Evolutionary conservation across 2,797 vertebrate genomes (phyloP), one percentile per base, ranked within the genome.

Genomic region (Leptatherina wallacei): DNA sequence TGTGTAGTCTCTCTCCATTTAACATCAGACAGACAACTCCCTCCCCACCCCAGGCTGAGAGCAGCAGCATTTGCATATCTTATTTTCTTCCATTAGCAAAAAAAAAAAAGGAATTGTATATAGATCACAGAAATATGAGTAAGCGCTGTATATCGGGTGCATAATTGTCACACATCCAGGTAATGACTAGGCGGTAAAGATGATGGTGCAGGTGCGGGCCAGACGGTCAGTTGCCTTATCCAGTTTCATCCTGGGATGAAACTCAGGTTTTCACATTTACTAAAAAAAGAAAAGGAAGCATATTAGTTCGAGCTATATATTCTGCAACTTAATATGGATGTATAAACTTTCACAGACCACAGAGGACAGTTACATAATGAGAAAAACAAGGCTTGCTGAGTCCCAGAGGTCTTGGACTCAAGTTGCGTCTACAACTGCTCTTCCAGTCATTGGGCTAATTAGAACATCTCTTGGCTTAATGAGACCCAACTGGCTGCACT

Each of bases 231-330:
- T 63, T 76, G 75, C 47, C 83, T 79, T 74, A 87, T 89, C 87
- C 86, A 20, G 88, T 89, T 90, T 92, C 85, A 86, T 79, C 80
- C 75, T 69, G 74, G 86, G 85, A 90, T 85, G 86, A 91, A 87
- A 82, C 87, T 94, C 93, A 95, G 91, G 91, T 93, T 92, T 93
- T 95, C 87, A 95, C 92, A 89, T 94, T 94, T 72, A 95, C 94
- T 95, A 87, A 92, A 86, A 91, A 90, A 91, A 88, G 86, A 91
- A 77, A 84, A 89, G 83, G 86, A 88, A 86, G 82, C 14, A 0
- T 62, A 85, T 91, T 90, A 92, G 91, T 87, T 32, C 59, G 72
- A 85, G 77, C 62, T 78, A 30, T 47, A 77, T 73, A 74, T 73
- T 65, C 68, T 79, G 83, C 55, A 84, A 78, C 66, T 67, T 58